Evolutionary conservation across 2,113 vertebrate genomes (phyloP), one percentile per base, ranked within the genome.

Genomic region (Lates calcarifer): DNA sequence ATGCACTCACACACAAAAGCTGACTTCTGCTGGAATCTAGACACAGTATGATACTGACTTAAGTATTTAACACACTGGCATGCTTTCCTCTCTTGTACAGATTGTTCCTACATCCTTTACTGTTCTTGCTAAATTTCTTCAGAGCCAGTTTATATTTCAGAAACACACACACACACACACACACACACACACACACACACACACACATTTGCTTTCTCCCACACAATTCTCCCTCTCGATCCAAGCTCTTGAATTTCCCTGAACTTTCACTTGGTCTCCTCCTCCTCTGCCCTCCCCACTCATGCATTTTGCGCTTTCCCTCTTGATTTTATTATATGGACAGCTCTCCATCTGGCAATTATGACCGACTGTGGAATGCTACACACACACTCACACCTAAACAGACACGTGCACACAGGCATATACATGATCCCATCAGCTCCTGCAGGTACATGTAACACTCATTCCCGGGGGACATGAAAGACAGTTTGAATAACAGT

Each of bases 381-480:
- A 14, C 22, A 45, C 64, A 62, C 60, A 35, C 29, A 60, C 39
- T 49, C 39, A 49, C 33, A 47, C 24, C n/a, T 24, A 22, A 28
- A 70, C 53, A 55, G 47, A 76, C 65, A 24, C 26, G 6, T 3
- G 17, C 35, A 17, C 57, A 64, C 81, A 69, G 8, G 28, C 63
- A 64, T 7, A 47, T 18, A 66, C 82, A 71, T 0, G 18, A 37
- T 43, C 39, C 28, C 31, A 56, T 22, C 45, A 69, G 67, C 31
- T 67, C 80, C 83, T 88, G 84, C 81, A 89, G 79, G 68, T 86
- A 88, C 79, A 83, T 77, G 85, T 9, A 87, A 45, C 22, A 73
- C 20, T 71, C 39, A 12, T 49, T 26, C 49, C 80, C 35, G 17
- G 4, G 24, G 78, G 84, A 77, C 31, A 69, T 49, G 37, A 69